Evolutionary conservation across 2,888 invertebrate species (phyloP).

Genomic region (Phaedon cochleariae): DNA sequence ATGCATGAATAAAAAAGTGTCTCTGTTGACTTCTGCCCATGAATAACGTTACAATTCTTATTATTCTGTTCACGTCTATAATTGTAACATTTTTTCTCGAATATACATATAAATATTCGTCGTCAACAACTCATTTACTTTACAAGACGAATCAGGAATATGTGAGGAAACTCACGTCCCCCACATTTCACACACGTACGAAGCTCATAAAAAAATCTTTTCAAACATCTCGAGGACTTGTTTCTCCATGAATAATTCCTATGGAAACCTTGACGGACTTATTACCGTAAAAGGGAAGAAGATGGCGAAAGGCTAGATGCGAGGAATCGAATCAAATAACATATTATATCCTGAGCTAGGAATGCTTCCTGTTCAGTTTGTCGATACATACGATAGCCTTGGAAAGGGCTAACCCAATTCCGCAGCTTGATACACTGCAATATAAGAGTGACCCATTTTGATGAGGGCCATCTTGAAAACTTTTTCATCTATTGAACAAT

Average conservation of each 20-base stretch:
- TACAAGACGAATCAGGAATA: not conserved
- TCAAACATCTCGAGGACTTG: not conserved
- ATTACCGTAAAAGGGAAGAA: not conserved
- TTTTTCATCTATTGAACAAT: no score
- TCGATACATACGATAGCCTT: not conserved
- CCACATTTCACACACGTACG: not conserved
- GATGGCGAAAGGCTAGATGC: not conserved
- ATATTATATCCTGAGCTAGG: not conserved
- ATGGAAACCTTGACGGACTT: not conserved
- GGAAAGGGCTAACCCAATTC: not conserved
- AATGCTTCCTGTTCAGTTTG: not conserved
- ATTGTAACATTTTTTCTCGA: no score
- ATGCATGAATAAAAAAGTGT: no score
- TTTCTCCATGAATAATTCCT: not conserved
- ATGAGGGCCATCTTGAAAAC: no score
- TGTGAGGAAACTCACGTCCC: not conserved
- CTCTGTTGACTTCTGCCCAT: no score
- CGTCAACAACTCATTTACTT: not conserved
- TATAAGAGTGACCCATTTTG: no score
- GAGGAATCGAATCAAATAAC: not conserved
- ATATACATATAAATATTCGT: no score
- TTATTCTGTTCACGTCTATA: no score
- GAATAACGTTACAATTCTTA: no score
- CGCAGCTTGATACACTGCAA: no score
- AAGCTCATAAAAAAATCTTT: not conserved